Base-by-base conservation (phyloP, 2,888 invertebrate genomes). In the Trichopria drosophilae region DNA sequence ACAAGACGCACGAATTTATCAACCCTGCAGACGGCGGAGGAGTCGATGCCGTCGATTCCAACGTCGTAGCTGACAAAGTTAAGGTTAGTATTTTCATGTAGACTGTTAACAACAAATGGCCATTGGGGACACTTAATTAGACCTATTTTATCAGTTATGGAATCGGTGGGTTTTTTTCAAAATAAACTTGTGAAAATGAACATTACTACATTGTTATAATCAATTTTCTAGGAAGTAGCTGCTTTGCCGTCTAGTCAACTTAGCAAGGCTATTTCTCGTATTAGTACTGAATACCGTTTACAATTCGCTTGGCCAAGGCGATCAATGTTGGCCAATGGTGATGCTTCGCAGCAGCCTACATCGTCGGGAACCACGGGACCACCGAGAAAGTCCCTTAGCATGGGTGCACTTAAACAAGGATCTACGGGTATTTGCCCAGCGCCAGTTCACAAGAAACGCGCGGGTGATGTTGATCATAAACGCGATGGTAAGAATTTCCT, bases 261-360 rank as follows among this genome's bases (percentile, higher is more conserved):
- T 71, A 82, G 83, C 77, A 81, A 87, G 81, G 80, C 84, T 79
- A 80, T 87, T 76, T 82, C 83, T 68, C 83, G 85, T 77, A 83
- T 85, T 78, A 85, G 87, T 81, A 90, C 91, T 65, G 92, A 92
- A 80, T 92, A 92, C 80, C 84, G 88, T 67, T 84, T 91, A 76
- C 90, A 92, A 81, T 92, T 90, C 80, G 90, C 90, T 65, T 92
- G 92, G 92, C 92, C 92, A 78, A 79, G 73, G 76, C 77, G 77
- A 75, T 76, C 75, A 66, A 76, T 79, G 64, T 80, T 83, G 69
- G 82, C 82, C 65, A 77, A 77, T 59, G 77, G 78, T 29, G 80
- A 81, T 50, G 65, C 77, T n/a, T 31, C 58, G 75, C 79, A 63
- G 77, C 79, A 52, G 34, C 37, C 20, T 19, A 37, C 1, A 34